A percentile compares a stretch with the other conserved stretches of the same genome.
Evolutionary conservation across 2,113 vertebrate species (phyloP).

Genomic region (Marmota flaviventris): DNA sequence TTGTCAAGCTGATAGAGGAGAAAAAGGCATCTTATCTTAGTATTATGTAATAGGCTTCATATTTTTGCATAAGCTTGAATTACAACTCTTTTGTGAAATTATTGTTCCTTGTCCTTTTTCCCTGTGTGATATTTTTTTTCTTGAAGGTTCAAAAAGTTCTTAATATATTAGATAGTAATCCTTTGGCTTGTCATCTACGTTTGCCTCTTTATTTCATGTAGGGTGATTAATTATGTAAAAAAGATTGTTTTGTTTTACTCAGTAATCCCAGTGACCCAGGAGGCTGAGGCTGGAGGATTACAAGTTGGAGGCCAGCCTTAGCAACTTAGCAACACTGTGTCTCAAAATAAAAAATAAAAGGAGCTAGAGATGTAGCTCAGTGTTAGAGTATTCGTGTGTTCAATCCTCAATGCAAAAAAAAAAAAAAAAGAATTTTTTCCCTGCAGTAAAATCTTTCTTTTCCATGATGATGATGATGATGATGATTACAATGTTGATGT

Average conservation of each 20-base stretch:
- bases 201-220: conserved; percentile 34
- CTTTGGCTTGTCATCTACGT: conserved; percentile 3
- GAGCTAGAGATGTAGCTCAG: too few relatives aligned
- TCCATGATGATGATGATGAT: not conserved
- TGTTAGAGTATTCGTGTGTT: too few relatives aligned
- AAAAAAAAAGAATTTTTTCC: not conserved
- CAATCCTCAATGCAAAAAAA: too few relatives aligned
- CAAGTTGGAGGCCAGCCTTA: too few relatives aligned
- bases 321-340: too few relatives aligned
- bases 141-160: conserved; percentile 24
- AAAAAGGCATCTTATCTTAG: not conserved
- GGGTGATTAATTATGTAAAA: conserved; percentile 10
- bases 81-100: conserved; percentile 36
- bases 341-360: too few relatives aligned
- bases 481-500: not conserved
- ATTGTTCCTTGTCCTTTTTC: not conserved
- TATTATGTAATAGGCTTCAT: not conserved
- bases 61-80: not conserved
- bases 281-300: too few relatives aligned
- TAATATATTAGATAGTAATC: conserved; percentile 29
- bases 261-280: too few relatives aligned
- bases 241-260: not conserved
- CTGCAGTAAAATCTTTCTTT: not conserved
- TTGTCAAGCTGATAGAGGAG: not conserved
- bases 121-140: conserved; percentile 2